These are phyloP conservation scores for Gallinago jamesoni DNA, from an alignment of 2,113 vertebrate genomes.

Conservation along the genomic window DNA sequence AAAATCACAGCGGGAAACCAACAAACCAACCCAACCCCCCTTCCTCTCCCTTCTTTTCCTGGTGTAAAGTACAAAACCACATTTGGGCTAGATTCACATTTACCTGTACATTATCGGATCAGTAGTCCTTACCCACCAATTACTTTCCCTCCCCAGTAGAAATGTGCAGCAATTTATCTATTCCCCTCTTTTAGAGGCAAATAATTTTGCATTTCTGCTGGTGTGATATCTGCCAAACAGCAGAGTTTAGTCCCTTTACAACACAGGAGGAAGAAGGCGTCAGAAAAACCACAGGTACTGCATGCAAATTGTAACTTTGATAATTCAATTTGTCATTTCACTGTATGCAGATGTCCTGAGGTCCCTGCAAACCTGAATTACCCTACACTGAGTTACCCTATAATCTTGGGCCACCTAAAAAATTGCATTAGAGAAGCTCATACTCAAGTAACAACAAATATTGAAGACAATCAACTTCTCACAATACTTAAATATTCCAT, in stretches of 20 bases:
- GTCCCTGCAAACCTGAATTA: background rate
- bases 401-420: background rate
- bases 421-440: background rate
- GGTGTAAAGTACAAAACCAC: background rate
- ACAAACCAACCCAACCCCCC: accelerated
- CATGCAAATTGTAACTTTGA: background rate
- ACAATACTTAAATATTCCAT: background rate
- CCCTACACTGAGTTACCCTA: background rate
- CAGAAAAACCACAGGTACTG: background rate
- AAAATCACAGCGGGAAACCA: background rate
- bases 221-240: background rate
- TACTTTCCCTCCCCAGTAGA: background rate
- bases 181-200: background rate
- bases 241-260: background rate
- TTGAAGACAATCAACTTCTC: background rate
- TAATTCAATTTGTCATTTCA: background rate
- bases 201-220: background rate
- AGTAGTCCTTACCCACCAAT: background rate
- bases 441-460: background rate
- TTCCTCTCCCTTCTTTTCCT: background rate
- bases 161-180: background rate
- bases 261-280: background rate
- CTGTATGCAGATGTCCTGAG: background rate
- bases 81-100: background rate
- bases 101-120: background rate